Evolutionary conservation across 1,140 invertebrate species (phyloP).

Genomic region (Batillaria attramentaria): DNA sequence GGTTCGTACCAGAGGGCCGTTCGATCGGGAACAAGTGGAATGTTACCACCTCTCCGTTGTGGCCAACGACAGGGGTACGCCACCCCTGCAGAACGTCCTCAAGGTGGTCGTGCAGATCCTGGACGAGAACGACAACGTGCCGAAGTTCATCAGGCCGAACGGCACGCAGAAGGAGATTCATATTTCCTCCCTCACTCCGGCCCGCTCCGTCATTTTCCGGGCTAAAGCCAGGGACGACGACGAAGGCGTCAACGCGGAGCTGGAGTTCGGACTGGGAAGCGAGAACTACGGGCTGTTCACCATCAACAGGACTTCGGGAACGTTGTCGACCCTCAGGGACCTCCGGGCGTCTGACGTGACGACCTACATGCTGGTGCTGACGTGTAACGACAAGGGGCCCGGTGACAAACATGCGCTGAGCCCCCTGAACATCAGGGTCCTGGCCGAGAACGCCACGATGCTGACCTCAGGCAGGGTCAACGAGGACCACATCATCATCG

Average conservation of each 20-base stretch:
- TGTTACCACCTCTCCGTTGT: slow-evolving; percentile 35
- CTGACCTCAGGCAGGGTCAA: slow-evolving; percentile 9
- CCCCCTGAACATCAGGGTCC: slow-evolving; percentile 26
- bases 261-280: slow-evolving; percentile 29
- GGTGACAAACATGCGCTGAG: background rate
- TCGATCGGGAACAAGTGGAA: slow-evolving; percentile 36
- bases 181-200: slow-evolving; percentile 19
- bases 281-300: slow-evolving; percentile 25
- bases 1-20: slow-evolving; percentile 19
- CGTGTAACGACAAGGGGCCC: slow-evolving; percentile 24
- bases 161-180: slow-evolving; percentile 12
- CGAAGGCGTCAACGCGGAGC: slow-evolving; percentile 26
- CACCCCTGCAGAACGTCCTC: slow-evolving; percentile 32
- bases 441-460: slow-evolving; percentile 31
- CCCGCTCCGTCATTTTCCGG: slow-evolving; percentile 24
- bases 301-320: slow-evolving; percentile 28
- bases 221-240: slow-evolving; percentile 34
- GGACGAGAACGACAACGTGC: slow-evolving; percentile 40
- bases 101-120: slow-evolving; percentile 29
- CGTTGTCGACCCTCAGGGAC: slow-evolving; percentile 23
- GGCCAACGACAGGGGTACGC: slow-evolving; percentile 32
- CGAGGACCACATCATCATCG: slow-evolving; percentile 40
- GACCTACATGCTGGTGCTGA: slow-evolving; percentile 30
- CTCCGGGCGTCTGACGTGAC: slow-evolving; percentile 26
- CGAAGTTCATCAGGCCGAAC: slow-evolving; percentile 27